Percentiles rank a stretch among this genome's conserved stretches.
These are phyloP conservation scores for Lophotriccus pileatus DNA, from an alignment of 2,797 vertebrate genomes.

Conservation along the genomic window DNA sequence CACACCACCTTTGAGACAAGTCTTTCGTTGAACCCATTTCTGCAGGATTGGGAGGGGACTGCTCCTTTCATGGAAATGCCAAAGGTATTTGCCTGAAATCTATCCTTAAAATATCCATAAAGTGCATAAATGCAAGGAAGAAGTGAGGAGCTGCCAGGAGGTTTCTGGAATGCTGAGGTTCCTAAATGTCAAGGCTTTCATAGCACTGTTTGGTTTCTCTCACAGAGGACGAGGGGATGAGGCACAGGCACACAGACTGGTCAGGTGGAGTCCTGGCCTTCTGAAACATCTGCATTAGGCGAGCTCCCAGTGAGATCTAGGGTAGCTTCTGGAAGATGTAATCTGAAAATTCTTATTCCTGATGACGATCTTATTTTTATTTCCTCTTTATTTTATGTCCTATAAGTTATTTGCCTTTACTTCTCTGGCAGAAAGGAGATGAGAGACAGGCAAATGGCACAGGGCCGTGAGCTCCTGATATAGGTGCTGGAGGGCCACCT, in stretches of 20 bases:
- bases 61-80: not conserved
- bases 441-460: not conserved
- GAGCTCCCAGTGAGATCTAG: not conserved
- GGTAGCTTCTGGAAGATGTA: not conserved
- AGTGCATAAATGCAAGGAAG: not conserved
- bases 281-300: not conserved
- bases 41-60: rapidly evolving
- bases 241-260: not conserved
- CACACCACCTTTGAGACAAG: not conserved
- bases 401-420: not conserved
- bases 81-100: not conserved
- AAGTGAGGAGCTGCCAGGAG: not conserved
- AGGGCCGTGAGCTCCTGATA: not conserved
- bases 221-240: not conserved
- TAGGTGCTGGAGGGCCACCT: not conserved
- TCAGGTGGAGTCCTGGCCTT: not conserved
- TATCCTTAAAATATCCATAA: not conserved
- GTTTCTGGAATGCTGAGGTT: not conserved
- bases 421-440: rapidly evolving
- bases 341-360: not conserved
- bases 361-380: not conserved
- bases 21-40: rapidly evolving
- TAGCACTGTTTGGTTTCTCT: not conserved
- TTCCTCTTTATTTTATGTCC: not conserved
- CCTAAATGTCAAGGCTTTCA: not conserved